A percentile compares a stretch with the other conserved stretches of the same genome.
Conservation (phyloP, 2,888 invertebrate genomes). For the Erebia aethiops region DNA sequence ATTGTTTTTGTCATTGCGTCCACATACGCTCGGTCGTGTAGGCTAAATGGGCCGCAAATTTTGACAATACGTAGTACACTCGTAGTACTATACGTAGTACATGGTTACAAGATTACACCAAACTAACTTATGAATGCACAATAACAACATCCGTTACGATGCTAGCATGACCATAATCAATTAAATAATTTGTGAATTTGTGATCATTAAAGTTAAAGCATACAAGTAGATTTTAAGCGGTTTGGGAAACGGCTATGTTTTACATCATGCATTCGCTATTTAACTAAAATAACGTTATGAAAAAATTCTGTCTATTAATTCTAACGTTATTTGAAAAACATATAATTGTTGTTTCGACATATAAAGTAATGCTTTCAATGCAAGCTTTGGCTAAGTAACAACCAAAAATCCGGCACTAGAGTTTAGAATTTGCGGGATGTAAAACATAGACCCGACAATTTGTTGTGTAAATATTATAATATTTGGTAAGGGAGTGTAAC, state of each 20-base stretch:
- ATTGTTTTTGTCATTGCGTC: no score
- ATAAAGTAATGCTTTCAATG: no score
- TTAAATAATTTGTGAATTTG: background rate
- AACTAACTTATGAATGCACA: conserved; percentile 3
- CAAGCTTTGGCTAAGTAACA: background rate
- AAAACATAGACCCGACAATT: conserved; percentile 15
- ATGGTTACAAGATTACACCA: conserved; percentile 11
- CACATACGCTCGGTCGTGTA: no score
- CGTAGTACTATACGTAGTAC: no score
- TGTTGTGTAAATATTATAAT: conserved; percentile 36
- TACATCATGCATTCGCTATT: conserved; percentile 11
- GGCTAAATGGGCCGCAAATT: no score
- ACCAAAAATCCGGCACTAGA: background rate
- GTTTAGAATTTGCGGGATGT: conserved; percentile 15
- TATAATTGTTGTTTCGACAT: no score
- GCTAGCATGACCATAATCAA: conserved; percentile 7
- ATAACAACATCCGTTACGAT: conserved; percentile 1
- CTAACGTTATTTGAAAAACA: background rate
- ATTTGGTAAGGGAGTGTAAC: conserved; percentile 21
- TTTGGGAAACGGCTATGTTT: conserved; percentile 1
- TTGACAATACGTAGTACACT: no score
- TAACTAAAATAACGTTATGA: background rate
- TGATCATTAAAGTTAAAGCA: background rate
- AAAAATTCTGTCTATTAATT: no score
- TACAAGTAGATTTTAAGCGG: conserved; percentile 16